phyloP scores from a whole-genome alignment of 2,797 vertebrate species.

The Mus spretus region DNA sequence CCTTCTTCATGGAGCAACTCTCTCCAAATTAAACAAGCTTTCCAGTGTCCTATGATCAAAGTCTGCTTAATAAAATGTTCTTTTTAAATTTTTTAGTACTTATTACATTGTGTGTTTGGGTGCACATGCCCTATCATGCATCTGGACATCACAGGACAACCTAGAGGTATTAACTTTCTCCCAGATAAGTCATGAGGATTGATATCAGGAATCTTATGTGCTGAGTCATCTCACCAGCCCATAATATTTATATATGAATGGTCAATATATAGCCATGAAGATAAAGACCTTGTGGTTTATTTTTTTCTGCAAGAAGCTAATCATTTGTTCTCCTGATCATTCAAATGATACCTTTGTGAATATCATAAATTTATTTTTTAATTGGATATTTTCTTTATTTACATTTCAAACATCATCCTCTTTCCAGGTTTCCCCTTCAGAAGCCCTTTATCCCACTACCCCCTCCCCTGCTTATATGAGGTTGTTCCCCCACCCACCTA shows the following conservation, averaged over 20 bases:
- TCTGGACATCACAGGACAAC: background rate
- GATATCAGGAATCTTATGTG: background rate
- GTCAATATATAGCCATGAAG: background rate
- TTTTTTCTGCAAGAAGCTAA: background rate
- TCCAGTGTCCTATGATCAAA: background rate
- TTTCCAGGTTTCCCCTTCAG: no score
- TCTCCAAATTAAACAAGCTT: background rate
- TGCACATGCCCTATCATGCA: background rate
- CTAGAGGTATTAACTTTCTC: background rate
- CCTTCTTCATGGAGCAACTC: background rate
- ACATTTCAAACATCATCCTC: no score
- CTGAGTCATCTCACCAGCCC: background rate
- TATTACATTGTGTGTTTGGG: background rate
- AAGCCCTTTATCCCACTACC: no score
- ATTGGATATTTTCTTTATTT: no score
- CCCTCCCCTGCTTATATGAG: no score
- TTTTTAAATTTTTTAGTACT: background rate
- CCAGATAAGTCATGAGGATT: background rate
- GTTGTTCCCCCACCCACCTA: no score
- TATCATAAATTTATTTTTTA: background rate
- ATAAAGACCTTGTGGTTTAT: background rate
- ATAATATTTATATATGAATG: background rate
- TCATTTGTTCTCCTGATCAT: background rate
- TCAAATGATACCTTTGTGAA: slow-evolving; percentile 20
- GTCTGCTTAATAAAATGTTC: background rate